These are phyloP conservation scores for Eidolon dupreanum DNA, from an alignment of 2,797 vertebrate genomes.

Conservation along the genomic window DNA sequence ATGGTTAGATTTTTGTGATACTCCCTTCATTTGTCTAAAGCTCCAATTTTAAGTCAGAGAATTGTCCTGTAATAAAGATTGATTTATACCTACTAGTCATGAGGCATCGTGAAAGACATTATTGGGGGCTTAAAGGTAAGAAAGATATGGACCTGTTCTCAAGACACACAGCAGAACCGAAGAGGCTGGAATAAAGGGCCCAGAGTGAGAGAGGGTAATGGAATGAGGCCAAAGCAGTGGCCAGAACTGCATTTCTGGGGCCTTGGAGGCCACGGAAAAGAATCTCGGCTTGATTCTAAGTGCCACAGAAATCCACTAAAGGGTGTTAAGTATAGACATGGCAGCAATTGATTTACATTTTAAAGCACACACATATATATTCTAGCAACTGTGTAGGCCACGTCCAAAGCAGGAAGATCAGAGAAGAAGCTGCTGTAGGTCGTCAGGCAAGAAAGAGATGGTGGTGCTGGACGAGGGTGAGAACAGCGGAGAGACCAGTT, in stretches of 20 bases:
- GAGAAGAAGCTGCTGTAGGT: background rate
- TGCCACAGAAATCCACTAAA: background rate
- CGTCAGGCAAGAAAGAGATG: background rate
- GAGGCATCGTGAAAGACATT: background rate
- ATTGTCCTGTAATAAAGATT: background rate
- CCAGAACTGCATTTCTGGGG: background rate
- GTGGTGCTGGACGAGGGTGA: too few relatives aligned
- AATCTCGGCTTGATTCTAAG: background rate
- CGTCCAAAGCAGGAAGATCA: background rate
- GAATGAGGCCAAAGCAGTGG: background rate
- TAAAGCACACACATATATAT: background rate
- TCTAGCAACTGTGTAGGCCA: background rate
- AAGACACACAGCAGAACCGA: background rate
- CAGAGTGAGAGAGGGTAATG: background rate
- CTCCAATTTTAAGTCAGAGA: background rate
- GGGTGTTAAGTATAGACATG: background rate
- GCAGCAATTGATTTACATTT: background rate
- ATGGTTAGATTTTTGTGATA: background rate
- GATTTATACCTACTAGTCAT: background rate
- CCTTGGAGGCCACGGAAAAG: background rate
- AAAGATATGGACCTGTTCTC: background rate
- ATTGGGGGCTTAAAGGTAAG: background rate
- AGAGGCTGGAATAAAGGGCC: background rate
- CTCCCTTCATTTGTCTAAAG: background rate
- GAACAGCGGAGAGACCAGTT: background rate